phyloP scores from a whole-genome alignment of 2,797 vertebrate genomes.

The Enteromius treurensis region DNA sequence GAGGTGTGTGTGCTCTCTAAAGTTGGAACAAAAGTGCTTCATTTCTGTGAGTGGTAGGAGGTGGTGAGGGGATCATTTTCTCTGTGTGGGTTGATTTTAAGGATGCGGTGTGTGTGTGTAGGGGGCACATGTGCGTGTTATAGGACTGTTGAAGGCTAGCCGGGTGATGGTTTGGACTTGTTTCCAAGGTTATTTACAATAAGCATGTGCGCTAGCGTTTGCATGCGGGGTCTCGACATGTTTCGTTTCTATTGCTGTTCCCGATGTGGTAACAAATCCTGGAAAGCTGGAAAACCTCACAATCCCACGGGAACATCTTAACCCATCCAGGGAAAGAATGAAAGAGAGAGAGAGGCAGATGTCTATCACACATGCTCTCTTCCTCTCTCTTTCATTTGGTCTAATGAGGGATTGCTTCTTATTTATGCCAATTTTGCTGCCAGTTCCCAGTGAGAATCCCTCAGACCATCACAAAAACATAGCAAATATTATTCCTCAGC shows the following conservation, averaged over 20 bases:
- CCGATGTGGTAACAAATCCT: constrained; percentile 77
- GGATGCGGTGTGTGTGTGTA: constrained; percentile 10
- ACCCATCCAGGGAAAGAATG: constrained; percentile 70
- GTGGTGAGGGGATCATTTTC: constrained; percentile 23
- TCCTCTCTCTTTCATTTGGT: constrained; percentile 6
- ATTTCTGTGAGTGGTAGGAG: constrained; percentile 9
- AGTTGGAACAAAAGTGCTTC: constrained; percentile 29
- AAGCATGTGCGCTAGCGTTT: constrained; percentile 36
- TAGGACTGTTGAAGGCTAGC: constrained; percentile 27
- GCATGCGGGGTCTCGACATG: constrained; percentile 59
- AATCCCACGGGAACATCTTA: constrained; percentile 84
- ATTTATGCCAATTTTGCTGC: constrained; percentile 48
- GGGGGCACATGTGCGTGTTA: constrained; percentile 29
- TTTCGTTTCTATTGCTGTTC: constrained; percentile 69
- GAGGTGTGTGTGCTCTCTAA: constrained; percentile 36
- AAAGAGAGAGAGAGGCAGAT: constrained; percentile 47
- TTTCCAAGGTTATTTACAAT: constrained; percentile 48
- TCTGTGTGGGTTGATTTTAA: constrained; percentile 27
- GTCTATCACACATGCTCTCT: constrained; percentile 39
- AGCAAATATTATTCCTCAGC: neutral
- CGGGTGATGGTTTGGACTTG: constrained; percentile 75
- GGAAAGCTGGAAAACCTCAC: constrained; percentile 76
- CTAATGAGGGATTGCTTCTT: constrained; percentile 48
- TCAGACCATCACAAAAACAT: constrained; percentile 49
- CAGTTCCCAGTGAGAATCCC: constrained; percentile 57